Evolutionary conservation across 1,140 invertebrate species (phyloP).

Genomic region (Xylocopa sonorina): DNA sequence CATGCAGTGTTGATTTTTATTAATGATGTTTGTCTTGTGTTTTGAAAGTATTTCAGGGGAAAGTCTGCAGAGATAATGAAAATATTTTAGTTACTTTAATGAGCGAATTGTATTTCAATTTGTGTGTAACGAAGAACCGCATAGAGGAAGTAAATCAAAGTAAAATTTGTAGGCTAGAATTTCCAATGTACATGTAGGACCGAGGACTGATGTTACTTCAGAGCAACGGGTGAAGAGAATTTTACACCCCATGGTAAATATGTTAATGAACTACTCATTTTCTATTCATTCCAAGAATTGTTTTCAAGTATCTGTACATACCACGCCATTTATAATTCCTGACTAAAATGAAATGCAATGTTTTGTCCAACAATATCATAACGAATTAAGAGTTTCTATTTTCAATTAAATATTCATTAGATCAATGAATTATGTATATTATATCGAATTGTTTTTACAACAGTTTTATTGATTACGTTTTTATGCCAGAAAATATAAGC

Average conservation of each 20-base stretch:
- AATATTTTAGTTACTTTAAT: not conserved
- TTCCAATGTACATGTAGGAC: not conserved
- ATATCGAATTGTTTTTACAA: not conserved
- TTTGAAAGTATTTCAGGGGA: not conserved
- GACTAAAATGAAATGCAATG: not conserved
- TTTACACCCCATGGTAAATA: not conserved
- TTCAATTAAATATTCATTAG: no score
- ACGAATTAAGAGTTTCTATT: not conserved
- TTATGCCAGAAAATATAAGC: not conserved
- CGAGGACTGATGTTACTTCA: not conserved
- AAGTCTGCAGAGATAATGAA: rapidly evolving
- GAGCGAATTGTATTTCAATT: not conserved
- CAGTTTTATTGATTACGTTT: no score
- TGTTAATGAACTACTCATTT: not conserved
- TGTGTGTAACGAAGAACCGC: not conserved
- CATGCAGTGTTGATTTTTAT: no score
- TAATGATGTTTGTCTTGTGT: not conserved
- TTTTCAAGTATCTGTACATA: not conserved
- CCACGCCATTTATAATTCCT: not conserved
- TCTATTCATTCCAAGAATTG: not conserved
- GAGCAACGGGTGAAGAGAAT: not conserved
- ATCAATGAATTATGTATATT: no score
- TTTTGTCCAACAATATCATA: no score
- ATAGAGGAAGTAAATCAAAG: not conserved
- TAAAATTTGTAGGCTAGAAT: not conserved